These are phyloP conservation scores for Chymomyza amoena DNA, from an alignment of 2,888 invertebrate species.

Conservation along the genomic window DNA sequence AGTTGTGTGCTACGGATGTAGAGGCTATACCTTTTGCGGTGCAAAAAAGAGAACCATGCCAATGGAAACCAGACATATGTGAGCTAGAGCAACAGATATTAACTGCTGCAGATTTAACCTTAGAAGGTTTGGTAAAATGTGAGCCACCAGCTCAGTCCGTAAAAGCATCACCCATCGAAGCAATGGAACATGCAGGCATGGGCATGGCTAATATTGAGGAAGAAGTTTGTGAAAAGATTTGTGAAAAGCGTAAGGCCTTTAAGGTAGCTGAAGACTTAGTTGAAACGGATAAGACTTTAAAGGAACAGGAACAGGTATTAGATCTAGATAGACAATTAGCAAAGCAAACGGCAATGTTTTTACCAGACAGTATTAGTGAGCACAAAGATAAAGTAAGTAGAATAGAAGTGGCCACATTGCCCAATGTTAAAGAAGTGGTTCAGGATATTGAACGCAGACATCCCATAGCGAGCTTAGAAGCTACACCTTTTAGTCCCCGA, in stretches of 20 bases:
- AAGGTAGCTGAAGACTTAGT: conserved; percentile 64
- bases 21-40: conserved; percentile 67
- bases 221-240: conserved; percentile 73
- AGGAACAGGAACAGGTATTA: conserved; percentile 47
- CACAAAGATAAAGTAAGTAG: conserved; percentile 48
- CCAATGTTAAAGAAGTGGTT: conserved; percentile 81
- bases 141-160: conserved; percentile 56
- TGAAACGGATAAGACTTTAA: conserved; percentile 70
- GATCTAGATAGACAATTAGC: conserved; percentile 46
- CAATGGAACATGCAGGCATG: conserved; percentile 38
- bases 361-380: conserved; percentile 45
- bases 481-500: conserved; percentile 68
- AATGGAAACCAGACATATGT: conserved; percentile 48
- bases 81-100: conserved; percentile 69
- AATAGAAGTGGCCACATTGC: conserved; percentile 55
- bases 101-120: conserved; percentile 57
- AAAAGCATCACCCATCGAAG: conserved; percentile 58
- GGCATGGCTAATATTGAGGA: conserved; percentile 59
- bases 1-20: conserved; percentile 68
- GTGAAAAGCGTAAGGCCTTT: conserved; percentile 63
- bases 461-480: conserved; percentile 61
- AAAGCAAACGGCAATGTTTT: conserved; percentile 41
- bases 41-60: conserved; percentile 67
- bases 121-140: conserved; percentile 50
- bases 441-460: conserved; percentile 80